Base-by-base conservation (phyloP, 2,113 vertebrate genomes). In the Emberiza fucata region DNA sequence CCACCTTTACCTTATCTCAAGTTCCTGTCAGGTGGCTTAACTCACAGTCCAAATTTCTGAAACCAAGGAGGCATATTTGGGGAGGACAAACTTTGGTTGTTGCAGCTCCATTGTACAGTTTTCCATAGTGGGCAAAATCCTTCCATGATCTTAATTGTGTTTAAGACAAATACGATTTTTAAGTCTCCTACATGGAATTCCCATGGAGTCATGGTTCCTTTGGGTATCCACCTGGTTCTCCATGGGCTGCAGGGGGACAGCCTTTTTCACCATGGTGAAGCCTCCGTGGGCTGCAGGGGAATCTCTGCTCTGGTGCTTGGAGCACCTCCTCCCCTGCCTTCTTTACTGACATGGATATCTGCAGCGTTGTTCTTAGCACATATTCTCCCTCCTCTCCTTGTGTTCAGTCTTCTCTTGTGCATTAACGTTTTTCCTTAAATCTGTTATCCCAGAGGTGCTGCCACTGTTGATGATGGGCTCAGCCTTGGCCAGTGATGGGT, bases 401-500 rank as follows among this genome's bases (percentile, higher is more conserved):
- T 33, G 22, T 50, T 47, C 35, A 33, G 23, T 88, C 65, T 79
- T 50, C 14, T 28, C 37, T 17, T 48, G 24, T 27, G 16, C 20
- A 42, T 47, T 29, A 63, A 27, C 15, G 5, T 60, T n/a, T 59
- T 22, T n/a, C 12, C 57, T 64, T 64, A 57, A 42, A 61, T 72
- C 29, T 69, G 24, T 40, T 85, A 35, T 35, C 29, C 25, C 24
- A 59, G 44, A 53, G 29, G 21, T 24, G 14, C 24, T 85, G 8
- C 18, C 0, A 0, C 24, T n/a, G 13, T 8, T 18, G 8, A 28
- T 59, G 44, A 19, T 27, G 29, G 35, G 45, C 28, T 66, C 5
- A 45, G 14, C 11, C 16, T 65, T 35, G 24, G 29, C 9, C 29
- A 45, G 24, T 8, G 9, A 70, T 12, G 9, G 24, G 9, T 66